Conservation (phyloP, 2,888 invertebrate genomes). For the Taenaris catops region DNA sequence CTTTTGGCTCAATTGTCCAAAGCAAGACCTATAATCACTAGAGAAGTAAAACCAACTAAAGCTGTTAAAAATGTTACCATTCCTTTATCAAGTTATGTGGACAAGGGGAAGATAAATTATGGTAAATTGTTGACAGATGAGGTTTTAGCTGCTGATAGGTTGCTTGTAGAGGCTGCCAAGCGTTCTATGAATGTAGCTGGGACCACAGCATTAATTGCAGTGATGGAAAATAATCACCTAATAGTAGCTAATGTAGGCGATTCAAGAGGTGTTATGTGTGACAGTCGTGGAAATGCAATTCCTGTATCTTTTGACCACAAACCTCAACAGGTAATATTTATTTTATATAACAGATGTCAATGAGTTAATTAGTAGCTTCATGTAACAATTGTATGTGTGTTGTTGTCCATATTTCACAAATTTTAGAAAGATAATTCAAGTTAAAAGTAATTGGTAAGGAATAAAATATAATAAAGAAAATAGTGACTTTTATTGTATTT, state of each 20-base stretch:
- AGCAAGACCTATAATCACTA: constrained; percentile 79
- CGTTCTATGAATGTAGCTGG: constrained; percentile 89
- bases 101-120: constrained; percentile 88
- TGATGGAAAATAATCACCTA: constrained; percentile 89
- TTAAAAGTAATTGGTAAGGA: too few relatives aligned
- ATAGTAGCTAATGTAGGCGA: constrained; percentile 98
- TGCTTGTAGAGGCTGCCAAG: constrained; percentile 91
- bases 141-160: constrained; percentile 90
- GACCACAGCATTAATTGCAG: constrained; percentile 94
- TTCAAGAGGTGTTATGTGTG: constrained; percentile 97
- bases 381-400: too few relatives aligned
- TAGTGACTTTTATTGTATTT: too few relatives aligned
- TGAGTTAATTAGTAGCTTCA: too few relatives aligned
- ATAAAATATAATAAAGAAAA: too few relatives aligned
- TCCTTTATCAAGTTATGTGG: constrained; percentile 83
- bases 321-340: constrained; percentile 96
- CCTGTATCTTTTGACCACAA: constrained; percentile 98
- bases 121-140: constrained; percentile 92
- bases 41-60: constrained; percentile 78
- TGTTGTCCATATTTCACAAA: too few relatives aligned
- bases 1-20: constrained; percentile 83
- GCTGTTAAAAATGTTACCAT: constrained; percentile 66
- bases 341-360: too few relatives aligned
- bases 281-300: constrained; percentile 92
- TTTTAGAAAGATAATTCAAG: too few relatives aligned